Evolutionary conservation across 2,113 vertebrate species (phyloP), one percentile per base, ranked within the genome.

Genomic region (Donacobius atricapilla): DNA sequence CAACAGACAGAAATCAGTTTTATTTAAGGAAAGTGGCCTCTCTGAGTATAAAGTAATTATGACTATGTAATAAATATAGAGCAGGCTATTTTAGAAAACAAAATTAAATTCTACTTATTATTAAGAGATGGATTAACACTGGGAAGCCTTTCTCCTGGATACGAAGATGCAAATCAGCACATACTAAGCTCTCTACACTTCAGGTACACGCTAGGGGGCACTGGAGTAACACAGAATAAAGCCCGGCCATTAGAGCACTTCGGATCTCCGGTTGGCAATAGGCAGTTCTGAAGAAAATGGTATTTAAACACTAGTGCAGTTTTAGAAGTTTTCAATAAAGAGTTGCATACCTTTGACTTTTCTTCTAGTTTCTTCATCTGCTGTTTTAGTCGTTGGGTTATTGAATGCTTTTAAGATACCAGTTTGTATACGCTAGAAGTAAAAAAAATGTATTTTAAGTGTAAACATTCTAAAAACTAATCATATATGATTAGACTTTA

Each of bases 371-470:
- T 99, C 99, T 63, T 99, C 99, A 73, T 99, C 99, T 75, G 99
- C 99, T 2, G 99, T 99, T 97, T 99, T 99, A 96, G 99, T 99
- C 20, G 99, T 99, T 88, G 99, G 99, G 95, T 99, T 99, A 96
- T 99, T 99, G 97, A 99, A 99, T 22, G 99, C 98, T 98, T 99
- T 99, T 95, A 99, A 98, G 96, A 99, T 99, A 89, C 98, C 98
- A 33, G 98, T 98, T 98, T 99, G 99, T 97, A 99, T 99, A 75
- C 99, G 98, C 99, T 99, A 90, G 18, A 97, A 97, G 79, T 94
- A 23, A 64, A 39, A 40, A 48, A 13, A 96, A 93, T 85, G 44
- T 70, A 56, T 76, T 81, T 78, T 50, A 84, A 65, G 22, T 9
- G 20, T 31, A 89, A 78, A 45, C 50, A 70, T 56, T 66, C 77